Percentiles rank a stretch among this genome's conserved stretches.
These are phyloP conservation scores for Aphelinus atriplicis DNA, from an alignment of 1,140 invertebrate genomes.

Conservation along the genomic window DNA sequence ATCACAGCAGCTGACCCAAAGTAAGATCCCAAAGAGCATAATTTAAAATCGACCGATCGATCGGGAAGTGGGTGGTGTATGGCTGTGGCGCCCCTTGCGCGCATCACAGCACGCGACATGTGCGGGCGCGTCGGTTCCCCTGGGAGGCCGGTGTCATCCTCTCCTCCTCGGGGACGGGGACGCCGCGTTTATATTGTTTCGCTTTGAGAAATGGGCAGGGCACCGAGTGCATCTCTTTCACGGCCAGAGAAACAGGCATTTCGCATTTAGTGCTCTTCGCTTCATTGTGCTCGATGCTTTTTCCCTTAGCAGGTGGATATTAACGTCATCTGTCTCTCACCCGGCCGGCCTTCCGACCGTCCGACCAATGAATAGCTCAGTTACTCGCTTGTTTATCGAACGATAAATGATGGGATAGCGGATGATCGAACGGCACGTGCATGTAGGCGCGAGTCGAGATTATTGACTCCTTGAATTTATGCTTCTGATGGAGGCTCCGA, in stretches of 20 bases:
- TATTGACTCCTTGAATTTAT: too few relatives aligned
- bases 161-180: constrained; percentile 12
- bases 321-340: background rate
- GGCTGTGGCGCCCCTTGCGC: too few relatives aligned
- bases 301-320: constrained; percentile 2
- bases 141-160: constrained; percentile 13
- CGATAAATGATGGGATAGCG: background rate
- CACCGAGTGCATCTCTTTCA: constrained; percentile 14
- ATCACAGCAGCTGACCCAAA: too few relatives aligned
- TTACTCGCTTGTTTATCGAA: background rate
- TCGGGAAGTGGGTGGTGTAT: background rate
- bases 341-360: background rate
- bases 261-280: constrained; percentile 28
- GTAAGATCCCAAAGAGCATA: too few relatives aligned
- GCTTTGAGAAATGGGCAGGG: constrained; percentile 35
- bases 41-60: constrained; percentile 18
- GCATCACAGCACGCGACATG: background rate
- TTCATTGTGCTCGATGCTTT: background rate
- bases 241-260: constrained; percentile 31
- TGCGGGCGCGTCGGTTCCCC: background rate
- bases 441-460: too few relatives aligned
- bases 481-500: too few relatives aligned
- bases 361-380: background rate
- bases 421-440: too few relatives aligned
- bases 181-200: constrained; percentile 3